Evolutionary conservation across 2,888 invertebrate species (phyloP).

Genomic region (Eurytoma adleriae): DNA sequence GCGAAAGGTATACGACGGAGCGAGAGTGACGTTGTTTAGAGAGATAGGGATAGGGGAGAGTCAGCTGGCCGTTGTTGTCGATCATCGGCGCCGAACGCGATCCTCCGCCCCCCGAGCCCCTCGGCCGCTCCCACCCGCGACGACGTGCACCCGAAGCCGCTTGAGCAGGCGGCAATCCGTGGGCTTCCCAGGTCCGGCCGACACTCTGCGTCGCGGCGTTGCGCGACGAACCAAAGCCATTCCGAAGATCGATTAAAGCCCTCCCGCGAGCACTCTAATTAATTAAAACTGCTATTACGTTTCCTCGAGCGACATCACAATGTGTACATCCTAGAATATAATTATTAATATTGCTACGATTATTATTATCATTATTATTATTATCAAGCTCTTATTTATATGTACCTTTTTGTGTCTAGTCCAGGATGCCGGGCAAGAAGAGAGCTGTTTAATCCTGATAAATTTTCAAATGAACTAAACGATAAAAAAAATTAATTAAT

Average conservation of each 20-base stretch:
- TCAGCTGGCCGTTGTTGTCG: no score
- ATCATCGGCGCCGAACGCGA: no score
- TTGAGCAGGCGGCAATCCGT: conserved; percentile 25
- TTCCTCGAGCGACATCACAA: conserved; percentile 53
- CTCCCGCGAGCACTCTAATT: conserved; percentile 52
- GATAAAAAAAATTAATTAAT: conserved; percentile 20
- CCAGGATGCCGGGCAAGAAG: conserved; percentile 63
- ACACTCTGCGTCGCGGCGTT: background rate
- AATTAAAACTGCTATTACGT: conserved; percentile 48
- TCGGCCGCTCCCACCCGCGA: background rate
- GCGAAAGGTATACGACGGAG: no score
- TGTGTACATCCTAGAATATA: conserved; percentile 50
- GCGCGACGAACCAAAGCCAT: conserved; percentile 28
- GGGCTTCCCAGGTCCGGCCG: conserved; percentile 36
- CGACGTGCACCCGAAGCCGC: background rate
- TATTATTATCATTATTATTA: conserved; percentile 59
- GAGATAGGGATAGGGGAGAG: no score
- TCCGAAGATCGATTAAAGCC: conserved; percentile 54
- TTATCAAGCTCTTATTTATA: conserved; percentile 70
- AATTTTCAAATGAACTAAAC: conserved; percentile 22
- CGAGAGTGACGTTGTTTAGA: no score
- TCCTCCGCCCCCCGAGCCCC: background rate
- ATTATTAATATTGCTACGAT: conserved; percentile 41
- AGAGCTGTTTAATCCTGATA: conserved; percentile 31
- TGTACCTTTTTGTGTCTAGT: conserved; percentile 75